Conservation (phyloP, 2,797 vertebrate genomes). For the Masticophis lateralis region DNA sequence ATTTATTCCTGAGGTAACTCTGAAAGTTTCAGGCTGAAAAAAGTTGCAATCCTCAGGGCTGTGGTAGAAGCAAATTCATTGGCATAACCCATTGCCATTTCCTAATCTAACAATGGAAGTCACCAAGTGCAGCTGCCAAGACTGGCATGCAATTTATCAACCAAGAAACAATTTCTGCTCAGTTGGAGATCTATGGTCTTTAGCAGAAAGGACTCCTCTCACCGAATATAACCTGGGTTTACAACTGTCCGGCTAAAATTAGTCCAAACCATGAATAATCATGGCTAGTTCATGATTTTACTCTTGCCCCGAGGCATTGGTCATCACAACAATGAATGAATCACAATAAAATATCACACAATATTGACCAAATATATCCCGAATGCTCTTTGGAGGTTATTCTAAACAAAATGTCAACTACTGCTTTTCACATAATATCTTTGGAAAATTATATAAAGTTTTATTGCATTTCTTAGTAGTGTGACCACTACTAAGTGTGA, state of each 20-base stretch:
- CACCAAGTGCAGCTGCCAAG: neutral
- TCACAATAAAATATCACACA: neutral
- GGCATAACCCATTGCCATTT: neutral
- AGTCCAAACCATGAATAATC: neutral
- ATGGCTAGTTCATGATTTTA: neutral
- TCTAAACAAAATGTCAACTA: neutral
- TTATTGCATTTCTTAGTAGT: neutral
- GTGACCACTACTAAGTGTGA: neutral
- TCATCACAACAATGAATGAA: neutral
- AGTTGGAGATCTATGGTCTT: neutral
- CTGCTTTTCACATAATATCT: neutral
- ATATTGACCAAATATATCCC: neutral
- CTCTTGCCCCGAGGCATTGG: neutral
- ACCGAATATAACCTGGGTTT: neutral
- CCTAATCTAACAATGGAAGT: neutral
- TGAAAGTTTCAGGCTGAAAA: constrained; percentile 25
- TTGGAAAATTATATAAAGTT: neutral
- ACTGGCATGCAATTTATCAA: neutral
- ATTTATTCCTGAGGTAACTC: constrained; percentile 38
- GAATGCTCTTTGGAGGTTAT: neutral
- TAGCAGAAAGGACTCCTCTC: neutral
- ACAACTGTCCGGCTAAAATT: neutral
- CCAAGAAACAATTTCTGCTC: neutral
- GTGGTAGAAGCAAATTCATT: neutral
- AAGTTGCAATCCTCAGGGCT: neutral